A percentile compares a stretch with the other conserved stretches of the same genome.
These are phyloP conservation scores for Peromyscus californicus DNA, from an alignment of 2,113 vertebrate species.

Conservation along the genomic window DNA sequence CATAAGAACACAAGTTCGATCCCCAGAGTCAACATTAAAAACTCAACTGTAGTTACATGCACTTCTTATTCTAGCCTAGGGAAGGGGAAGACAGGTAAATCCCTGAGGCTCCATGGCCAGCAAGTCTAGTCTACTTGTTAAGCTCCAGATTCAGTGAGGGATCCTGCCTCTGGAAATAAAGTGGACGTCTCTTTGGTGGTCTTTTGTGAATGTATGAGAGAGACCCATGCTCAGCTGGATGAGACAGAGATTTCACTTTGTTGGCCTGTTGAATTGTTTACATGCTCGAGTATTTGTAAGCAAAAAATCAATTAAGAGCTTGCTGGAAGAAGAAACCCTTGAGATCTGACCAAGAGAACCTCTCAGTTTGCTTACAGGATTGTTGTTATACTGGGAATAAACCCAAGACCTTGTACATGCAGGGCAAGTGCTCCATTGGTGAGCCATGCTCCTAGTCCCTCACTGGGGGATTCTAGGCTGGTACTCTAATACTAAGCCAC, in stretches of 20 bases:
- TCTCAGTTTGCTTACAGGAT: neutral
- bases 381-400: neutral
- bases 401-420: too few relatives aligned
- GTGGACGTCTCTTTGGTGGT: neutral
- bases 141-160: neutral
- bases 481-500: neutral
- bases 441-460: neutral
- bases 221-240: neutral
- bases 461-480: neutral
- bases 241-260: neutral
- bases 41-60: neutral
- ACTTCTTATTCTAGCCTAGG: neutral
- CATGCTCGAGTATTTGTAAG: neutral
- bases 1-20: neutral
- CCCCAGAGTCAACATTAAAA: neutral
- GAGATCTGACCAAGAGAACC: neutral
- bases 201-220: neutral
- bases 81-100: neutral
- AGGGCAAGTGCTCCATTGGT: neutral
- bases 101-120: neutral
- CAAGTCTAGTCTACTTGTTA: neutral
- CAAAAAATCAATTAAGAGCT: neutral
- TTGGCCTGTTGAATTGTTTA: neutral
- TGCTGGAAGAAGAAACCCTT: neutral
- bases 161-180: neutral